Evolutionary conservation across 2,888 invertebrate genomes (phyloP).

Genomic region (Seladonia tumulorum): DNA sequence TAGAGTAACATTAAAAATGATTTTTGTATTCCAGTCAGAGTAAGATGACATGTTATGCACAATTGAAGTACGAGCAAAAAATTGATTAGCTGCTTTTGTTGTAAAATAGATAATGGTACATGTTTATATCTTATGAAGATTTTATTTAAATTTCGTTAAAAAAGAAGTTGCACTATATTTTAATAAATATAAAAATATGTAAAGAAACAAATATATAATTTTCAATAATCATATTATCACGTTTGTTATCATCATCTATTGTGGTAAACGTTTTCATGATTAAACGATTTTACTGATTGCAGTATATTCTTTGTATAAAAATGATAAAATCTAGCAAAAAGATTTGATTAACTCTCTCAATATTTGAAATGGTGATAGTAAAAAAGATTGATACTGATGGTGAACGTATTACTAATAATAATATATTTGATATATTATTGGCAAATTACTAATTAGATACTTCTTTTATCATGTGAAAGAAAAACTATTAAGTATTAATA

Average conservation of each 20-base stretch:
- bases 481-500: background rate
- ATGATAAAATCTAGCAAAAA: background rate
- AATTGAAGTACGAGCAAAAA: constrained; percentile 44
- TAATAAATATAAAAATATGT: background rate
- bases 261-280: background rate
- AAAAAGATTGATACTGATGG: background rate
- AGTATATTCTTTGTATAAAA: background rate
- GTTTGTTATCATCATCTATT: background rate
- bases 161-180: background rate
- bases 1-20: constrained; percentile 65
- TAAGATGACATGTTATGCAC: constrained; percentile 61
- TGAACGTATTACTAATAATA: background rate
- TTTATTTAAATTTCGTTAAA: background rate
- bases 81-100: constrained; percentile 54
- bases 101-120: constrained; percentile 66
- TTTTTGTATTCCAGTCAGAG: constrained; percentile 45
- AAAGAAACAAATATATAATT: background rate
- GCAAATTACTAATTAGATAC: background rate
- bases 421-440: background rate
- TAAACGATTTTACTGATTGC: background rate
- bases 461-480: background rate
- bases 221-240: background rate
- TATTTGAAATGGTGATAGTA: no score
- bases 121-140: constrained; percentile 14
- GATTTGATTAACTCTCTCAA: background rate